Evolutionary conservation across 2,888 invertebrate genomes (phyloP).

Genomic region (Sesamia inferens): DNA sequence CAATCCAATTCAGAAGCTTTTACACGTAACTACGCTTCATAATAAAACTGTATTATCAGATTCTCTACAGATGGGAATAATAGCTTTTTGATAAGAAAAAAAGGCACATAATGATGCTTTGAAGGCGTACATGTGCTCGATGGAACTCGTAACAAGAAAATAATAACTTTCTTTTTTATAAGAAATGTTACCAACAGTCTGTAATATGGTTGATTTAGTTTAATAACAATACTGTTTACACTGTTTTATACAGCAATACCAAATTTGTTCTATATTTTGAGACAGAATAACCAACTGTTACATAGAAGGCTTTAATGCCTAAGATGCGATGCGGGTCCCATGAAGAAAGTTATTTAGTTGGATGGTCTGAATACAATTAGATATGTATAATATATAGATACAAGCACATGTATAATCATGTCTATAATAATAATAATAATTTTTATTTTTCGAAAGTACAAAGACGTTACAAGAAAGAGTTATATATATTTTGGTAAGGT

Average conservation of each 20-base stretch:
- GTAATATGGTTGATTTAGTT: neutral
- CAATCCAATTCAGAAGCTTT: slow-evolving; percentile 42
- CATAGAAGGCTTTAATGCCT: neutral
- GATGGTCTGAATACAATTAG: neutral
- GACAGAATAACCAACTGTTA: neutral
- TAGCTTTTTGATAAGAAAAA: slow-evolving; percentile 39
- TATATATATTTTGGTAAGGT: too few relatives aligned
- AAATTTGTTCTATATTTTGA: neutral
- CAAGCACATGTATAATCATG: too few relatives aligned
- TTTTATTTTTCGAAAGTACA: too few relatives aligned
- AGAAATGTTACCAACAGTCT: neutral
- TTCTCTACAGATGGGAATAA: slow-evolving; percentile 31
- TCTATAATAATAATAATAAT: too few relatives aligned
- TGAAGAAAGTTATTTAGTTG: neutral
- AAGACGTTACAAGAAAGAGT: too few relatives aligned
- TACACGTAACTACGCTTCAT: slow-evolving; percentile 31
- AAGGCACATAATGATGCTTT: slow-evolving; percentile 30
- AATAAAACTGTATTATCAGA: slow-evolving; percentile 50
- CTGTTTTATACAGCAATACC: neutral
- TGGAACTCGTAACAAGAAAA: slow-evolving; percentile 20
- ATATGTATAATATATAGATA: too few relatives aligned
- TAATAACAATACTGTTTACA: neutral
- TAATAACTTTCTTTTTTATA: slow-evolving; percentile 8
- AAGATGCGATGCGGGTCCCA: too few relatives aligned
- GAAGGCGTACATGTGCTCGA: slow-evolving; percentile 6